Evolutionary conservation across 1,140 invertebrate species (phyloP), one percentile per base, ranked within the genome.

Genomic region (Papilio xuthus): DNA sequence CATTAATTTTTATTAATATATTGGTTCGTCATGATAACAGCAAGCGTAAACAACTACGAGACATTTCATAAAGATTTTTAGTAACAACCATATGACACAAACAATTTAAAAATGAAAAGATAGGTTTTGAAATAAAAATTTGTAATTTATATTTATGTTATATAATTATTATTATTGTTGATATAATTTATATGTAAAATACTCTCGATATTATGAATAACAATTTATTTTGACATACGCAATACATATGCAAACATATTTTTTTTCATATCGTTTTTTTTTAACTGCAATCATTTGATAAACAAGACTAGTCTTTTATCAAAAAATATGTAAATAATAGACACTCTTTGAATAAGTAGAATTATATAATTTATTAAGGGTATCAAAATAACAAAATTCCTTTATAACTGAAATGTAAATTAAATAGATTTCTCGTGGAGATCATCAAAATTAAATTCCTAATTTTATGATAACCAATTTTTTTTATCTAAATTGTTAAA

Each of bases 261-360:
- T 78, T 82, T 60, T 76, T 80, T 79, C 53, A 63, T 80, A 78
- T 77, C 80, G 78, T 80, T 77, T 79, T 76, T 82, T 23, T 53
- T 80, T 7, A 73, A 13, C 74, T 80, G 32, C 70, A 63, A 81
- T 63, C 60, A 82, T 78, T 71, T 78, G 81, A 83, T 81, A 75
- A 79, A 75, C 85, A 83, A 85, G 77, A 88, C 88, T 91, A 91
- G 88, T 91, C 89, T 90, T 89, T 90, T 90, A 91, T 89, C 86
- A 91, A 90, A 88, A 81, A 86, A 87, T 84, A 80, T 93, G 92
- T 93, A 93, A 90, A 93, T 92, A 92, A 88, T 91, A 90, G 87
- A 89, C 90, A 92, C 87, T 91, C 89, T 89, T 89, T 88, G 87
- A 86, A 87, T 93, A 93, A 91, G 90, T 92, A 93, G 88, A 89